Conservation (phyloP, 2,113 vertebrate genomes). For the Chloropsis hardwickii region DNA sequence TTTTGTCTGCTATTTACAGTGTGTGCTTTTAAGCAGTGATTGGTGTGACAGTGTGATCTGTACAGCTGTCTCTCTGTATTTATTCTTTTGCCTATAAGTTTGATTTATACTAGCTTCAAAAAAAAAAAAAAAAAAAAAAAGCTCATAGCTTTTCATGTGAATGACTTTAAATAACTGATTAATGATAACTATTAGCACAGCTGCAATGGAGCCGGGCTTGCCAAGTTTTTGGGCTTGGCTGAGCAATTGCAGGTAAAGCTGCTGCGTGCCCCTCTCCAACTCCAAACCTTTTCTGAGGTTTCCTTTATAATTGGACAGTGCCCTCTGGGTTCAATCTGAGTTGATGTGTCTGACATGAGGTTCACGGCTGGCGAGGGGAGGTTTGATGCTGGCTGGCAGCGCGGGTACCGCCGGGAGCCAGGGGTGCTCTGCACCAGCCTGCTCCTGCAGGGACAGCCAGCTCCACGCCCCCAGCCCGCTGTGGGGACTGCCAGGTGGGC, state of each 20-base stretch:
- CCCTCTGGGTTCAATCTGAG: neutral
- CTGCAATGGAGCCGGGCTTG: neutral
- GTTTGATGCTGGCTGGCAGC: neutral
- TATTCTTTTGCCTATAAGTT: conserved; percentile 64
- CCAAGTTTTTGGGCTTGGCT: neutral
- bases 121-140: neutral
- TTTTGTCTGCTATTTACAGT: conserved; percentile 63
- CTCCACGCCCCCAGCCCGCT: neutral
- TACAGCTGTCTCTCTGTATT: conserved; percentile 69
- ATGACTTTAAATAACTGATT: conserved; percentile 60
- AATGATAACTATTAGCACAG: neutral
- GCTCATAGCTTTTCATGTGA: conserved; percentile 24
- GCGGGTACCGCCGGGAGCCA: accelerated
- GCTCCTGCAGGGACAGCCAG: neutral
- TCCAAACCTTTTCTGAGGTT: conserved; percentile 12
- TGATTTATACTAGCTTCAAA: conserved; percentile 41
- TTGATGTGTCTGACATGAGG: neutral
- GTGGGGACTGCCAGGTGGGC: neutral
- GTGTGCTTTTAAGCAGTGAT: conserved; percentile 57
- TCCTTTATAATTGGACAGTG: conserved; percentile 23
- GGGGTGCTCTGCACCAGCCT: neutral
- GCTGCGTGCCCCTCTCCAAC: neutral
- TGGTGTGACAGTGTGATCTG: conserved; percentile 63
- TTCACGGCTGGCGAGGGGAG: neutral
- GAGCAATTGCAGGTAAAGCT: neutral